These are phyloP conservation scores for Anguilla rostrata DNA, from an alignment of 2,113 vertebrate genomes.

Conservation along the genomic window DNA sequence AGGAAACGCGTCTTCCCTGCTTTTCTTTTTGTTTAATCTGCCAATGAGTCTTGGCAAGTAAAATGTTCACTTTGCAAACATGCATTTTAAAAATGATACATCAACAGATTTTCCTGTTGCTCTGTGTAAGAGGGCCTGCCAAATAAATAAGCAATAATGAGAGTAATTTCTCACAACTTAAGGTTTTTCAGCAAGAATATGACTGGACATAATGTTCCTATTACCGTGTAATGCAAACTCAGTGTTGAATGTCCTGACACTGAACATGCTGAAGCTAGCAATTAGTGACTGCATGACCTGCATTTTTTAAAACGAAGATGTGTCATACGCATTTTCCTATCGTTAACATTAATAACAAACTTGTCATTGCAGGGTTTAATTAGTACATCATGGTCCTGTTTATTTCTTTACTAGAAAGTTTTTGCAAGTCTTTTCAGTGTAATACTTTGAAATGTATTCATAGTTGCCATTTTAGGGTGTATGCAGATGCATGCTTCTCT, in stretches of 20 bases:
- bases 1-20: too few species aligned
- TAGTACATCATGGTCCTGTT: background rate
- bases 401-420: constrained; percentile 4
- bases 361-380: background rate
- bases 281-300: background rate
- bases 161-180: background rate
- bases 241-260: background rate
- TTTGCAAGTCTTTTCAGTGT: background rate
- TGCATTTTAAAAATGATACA: too few species aligned
- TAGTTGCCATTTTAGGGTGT: background rate
- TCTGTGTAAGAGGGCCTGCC: too few species aligned
- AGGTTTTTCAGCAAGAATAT: background rate
- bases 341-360: constrained; percentile 5
- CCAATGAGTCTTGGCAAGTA: too few species aligned
- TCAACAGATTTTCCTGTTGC: background rate
- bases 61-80: too few species aligned
- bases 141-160: too few species aligned
- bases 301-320: background rate
- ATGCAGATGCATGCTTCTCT: too few species aligned
- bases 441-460: too few species aligned
- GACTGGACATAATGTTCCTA: background rate
- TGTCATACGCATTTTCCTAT: background rate
- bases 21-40: too few species aligned
- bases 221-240: background rate
- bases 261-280: background rate